A percentile compares a stretch with the other conserved stretches of the same genome.
phyloP scores from a whole-genome alignment of 2,888 invertebrate genomes.

The Chorisops tibialis region DNA sequence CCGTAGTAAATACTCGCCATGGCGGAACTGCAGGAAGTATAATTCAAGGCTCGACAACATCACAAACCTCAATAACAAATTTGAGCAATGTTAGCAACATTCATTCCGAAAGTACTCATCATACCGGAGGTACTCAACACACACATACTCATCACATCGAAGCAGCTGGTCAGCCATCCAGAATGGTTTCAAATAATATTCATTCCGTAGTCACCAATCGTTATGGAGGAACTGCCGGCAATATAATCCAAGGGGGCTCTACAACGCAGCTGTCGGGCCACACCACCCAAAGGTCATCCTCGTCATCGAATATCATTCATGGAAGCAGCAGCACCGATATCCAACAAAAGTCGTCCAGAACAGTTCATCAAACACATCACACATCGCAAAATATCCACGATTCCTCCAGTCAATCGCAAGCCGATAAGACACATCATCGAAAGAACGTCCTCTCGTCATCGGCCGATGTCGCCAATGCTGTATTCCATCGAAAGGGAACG shows the following conservation, averaged over 20 bases:
- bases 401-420: conserved; percentile 48
- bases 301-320: conserved; percentile 11
- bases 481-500: conserved; percentile 70
- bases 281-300: conserved; percentile 11
- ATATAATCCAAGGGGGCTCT: background rate
- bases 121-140: no score
- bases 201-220: no score
- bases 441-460: conserved; percentile 72
- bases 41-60: conserved; percentile 5
- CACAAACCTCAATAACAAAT: conserved; percentile 7
- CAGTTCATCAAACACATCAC: conserved; percentile 30
- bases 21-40: background rate
- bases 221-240: background rate
- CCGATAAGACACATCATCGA: conserved; percentile 54
- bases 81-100: no score
- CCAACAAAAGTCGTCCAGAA: conserved; percentile 27
- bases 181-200: no score
- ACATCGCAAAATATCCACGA: conserved; percentile 28
- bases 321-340: background rate
- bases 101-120: no score
- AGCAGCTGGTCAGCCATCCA: no score
- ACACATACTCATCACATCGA: no score
- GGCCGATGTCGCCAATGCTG: conserved; percentile 71
- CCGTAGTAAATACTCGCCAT: no score
- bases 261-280: background rate